Evolutionary conservation across 1,140 invertebrate genomes (phyloP), one percentile per base, ranked within the genome.

Genomic region (Caenorhabditis latens): DNA sequence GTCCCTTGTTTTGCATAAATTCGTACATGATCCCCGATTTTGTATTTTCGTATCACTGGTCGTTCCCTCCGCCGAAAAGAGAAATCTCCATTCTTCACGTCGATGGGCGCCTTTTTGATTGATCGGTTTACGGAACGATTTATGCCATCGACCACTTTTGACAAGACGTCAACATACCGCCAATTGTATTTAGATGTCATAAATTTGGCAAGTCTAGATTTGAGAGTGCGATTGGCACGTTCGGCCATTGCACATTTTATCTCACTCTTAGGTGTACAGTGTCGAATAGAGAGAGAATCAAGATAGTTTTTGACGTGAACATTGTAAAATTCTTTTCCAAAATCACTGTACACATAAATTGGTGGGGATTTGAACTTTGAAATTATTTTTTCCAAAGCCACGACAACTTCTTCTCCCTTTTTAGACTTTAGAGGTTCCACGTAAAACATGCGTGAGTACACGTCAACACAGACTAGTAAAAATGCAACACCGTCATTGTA

Each of bases 241-340:
- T 58, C n/a, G 55, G 55, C 55, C 55, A 58, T 58, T 19, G 55
- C 55, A 58, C 55, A 58, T n/a, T 58, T 58, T 6, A 58, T 58
- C 19, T 58, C 55, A 58, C 55, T 58, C 19, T 58, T 58, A 58
- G 55, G 55, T 19, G 55, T 58, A 58, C 55, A 58, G 19, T 58
- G 55, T 58, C 55, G 55, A 58, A 58, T 58, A 7, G 55, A 58
- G 19, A 58, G 55, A 19, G 55, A 58, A 16, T 58, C 55, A 58
- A 58, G 9, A 4, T 58, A 58, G 13, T n/a, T 58, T 58, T 58
- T 58, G 13, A 58, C 55, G 19, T 58, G 55, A 16, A 19, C 19
- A 58, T 58, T 58, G 19, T 58, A 58, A 58, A 58, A 58, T 19
- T 58, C 55, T 58, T 58, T 58, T 58, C 55, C 55, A 58, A 58